These are phyloP conservation scores for Andrena minutula DNA, from an alignment of 2,888 invertebrate genomes.

Conservation along the genomic window DNA sequence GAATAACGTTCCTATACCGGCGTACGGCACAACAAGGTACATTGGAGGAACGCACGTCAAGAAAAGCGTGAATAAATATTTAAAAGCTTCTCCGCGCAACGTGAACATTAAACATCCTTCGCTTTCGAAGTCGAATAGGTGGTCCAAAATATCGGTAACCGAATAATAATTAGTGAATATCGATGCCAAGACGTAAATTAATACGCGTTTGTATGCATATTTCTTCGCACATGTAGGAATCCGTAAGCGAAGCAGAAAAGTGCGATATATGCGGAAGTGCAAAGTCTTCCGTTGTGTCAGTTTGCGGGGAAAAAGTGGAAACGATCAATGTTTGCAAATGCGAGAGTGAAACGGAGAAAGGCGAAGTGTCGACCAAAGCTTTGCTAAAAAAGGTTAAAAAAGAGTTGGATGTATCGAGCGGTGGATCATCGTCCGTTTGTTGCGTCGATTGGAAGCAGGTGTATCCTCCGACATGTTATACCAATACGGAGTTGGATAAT, in stretches of 20 bases:
- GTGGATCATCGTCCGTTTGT: background rate
- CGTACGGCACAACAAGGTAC: constrained; percentile 24
- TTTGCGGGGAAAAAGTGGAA: background rate
- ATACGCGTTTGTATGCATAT: background rate
- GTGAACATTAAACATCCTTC: background rate
- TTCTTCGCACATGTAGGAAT: background rate
- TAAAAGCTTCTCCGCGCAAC: background rate
- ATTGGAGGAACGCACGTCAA: background rate
- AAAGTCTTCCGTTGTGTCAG: constrained; percentile 8
- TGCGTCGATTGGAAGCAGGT: constrained; percentile 3
- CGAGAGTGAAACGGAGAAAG: background rate
- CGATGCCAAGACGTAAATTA: background rate
- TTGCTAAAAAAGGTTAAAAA: background rate
- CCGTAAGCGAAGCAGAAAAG: background rate
- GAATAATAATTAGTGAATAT: background rate
- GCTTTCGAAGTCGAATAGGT: background rate
- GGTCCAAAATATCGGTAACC: constrained; percentile 4
- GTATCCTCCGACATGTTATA: background rate
- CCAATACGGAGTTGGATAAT: constrained; percentile 2
- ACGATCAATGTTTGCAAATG: constrained; percentile 3
- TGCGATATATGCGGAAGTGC: background rate
- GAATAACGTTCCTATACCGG: constrained; percentile 14
- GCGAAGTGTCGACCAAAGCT: background rate
- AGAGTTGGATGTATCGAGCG: background rate
- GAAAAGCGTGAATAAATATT: background rate